Conservation (phyloP, 2,888 invertebrate genomes). For the Melangyna quadrimaculata region DNA sequence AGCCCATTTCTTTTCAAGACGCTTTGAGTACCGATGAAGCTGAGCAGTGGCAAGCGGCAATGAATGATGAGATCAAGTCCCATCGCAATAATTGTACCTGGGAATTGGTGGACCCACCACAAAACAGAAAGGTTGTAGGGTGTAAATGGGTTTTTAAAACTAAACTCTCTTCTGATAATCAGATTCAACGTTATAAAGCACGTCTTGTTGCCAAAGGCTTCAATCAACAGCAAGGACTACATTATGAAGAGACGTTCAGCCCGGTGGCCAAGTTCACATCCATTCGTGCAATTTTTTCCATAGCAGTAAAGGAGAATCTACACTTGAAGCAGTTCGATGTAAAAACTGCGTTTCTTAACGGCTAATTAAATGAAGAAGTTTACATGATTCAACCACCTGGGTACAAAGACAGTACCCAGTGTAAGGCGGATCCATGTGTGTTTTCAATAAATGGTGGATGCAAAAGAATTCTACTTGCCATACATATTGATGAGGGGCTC, state of each 20-base stretch:
- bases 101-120: constrained; percentile 44
- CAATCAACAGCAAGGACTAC: no score
- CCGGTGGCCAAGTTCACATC: no score
- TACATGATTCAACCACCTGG: no score
- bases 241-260: no score
- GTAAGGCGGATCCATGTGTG: constrained; percentile 72
- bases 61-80: background rate
- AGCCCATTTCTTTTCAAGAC: no score
- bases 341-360: constrained; percentile 37
- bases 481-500: constrained; percentile 73
- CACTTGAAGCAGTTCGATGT: constrained; percentile 50
- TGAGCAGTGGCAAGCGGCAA: no score
- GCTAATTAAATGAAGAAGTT: no score
- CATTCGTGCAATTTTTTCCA: constrained; percentile 68
- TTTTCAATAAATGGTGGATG: constrained; percentile 27
- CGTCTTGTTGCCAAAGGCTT: no score
- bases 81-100: constrained; percentile 49
- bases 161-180: constrained; percentile 52
- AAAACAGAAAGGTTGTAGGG: constrained; percentile 60
- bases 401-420: constrained; percentile 44
- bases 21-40: no score
- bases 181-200: no score
- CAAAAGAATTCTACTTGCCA: constrained; percentile 49
- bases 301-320: constrained; percentile 36
- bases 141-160: constrained; percentile 74